These are phyloP conservation scores for Epirrhoe alternata DNA, from an alignment of 2,888 invertebrate genomes.

Conservation along the genomic window DNA sequence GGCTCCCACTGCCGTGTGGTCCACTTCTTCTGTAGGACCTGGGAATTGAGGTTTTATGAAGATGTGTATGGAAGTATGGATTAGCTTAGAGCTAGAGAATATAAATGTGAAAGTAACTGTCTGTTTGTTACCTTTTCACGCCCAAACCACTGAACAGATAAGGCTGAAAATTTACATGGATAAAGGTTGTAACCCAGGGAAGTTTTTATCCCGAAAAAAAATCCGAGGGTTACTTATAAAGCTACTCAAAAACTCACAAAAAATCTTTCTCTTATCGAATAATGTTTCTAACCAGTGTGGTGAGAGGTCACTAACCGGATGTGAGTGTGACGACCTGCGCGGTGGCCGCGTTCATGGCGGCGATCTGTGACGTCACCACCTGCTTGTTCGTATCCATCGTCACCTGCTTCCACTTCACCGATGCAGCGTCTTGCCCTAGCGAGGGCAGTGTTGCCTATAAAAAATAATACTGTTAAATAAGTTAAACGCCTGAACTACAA, in stretches of 20 bases:
- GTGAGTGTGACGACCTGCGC: slow-evolving; percentile 98
- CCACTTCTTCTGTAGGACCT: slow-evolving; percentile 94
- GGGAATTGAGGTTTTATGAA: slow-evolving; percentile 38
- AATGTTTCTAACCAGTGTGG: background rate
- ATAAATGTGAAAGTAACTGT: too few relatives aligned
- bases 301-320: slow-evolving; percentile 76
- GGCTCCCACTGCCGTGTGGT: slow-evolving; percentile 97
- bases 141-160: too few relatives aligned
- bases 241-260: too few relatives aligned
- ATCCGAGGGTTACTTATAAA: too few relatives aligned
- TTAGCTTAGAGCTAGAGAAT: too few relatives aligned
- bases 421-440: slow-evolving; percentile 93
- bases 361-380: slow-evolving; percentile 98
- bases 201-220: too few relatives aligned
- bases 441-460: slow-evolving; percentile 78
- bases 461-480: background rate
- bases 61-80: too few relatives aligned
- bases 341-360: slow-evolving; percentile 99
- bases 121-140: too few relatives aligned
- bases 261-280: too few relatives aligned
- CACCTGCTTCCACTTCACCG: slow-evolving; percentile 97
- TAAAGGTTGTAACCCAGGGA: too few relatives aligned
- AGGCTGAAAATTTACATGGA: too few relatives aligned
- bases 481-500: too few relatives aligned
- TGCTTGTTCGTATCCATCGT: slow-evolving; percentile 98